Evolutionary conservation across 2,113 vertebrate species (phyloP).

Genomic region (Abramis brama): DNA sequence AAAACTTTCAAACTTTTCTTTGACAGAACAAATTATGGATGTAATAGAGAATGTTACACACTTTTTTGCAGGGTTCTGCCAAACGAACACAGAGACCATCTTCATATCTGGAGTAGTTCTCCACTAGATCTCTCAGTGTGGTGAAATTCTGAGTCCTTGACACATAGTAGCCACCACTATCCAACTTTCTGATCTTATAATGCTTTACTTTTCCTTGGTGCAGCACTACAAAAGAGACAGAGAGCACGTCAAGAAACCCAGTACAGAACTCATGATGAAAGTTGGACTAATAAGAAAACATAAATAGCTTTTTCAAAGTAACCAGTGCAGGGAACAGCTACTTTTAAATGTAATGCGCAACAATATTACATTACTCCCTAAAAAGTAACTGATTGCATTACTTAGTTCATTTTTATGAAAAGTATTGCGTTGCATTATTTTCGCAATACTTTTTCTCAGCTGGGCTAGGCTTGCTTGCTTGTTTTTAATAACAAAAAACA

Average conservation of each 20-base stretch:
- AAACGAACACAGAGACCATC: conserved; percentile 87
- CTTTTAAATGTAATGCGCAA: no score
- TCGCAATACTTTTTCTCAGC: no score
- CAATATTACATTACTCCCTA: no score
- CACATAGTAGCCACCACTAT: conserved; percentile 80
- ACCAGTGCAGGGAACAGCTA: no score
- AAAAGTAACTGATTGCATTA: no score
- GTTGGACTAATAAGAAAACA: not conserved
- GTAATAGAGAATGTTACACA: conserved; percentile 58
- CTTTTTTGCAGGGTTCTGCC: conserved; percentile 86
- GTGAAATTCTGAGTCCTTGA: conserved; percentile 72
- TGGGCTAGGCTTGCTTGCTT: no score
- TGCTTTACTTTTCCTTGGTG: conserved; percentile 84
- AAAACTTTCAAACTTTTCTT: not conserved
- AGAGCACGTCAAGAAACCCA: conserved; percentile 35
- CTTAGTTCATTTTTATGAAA: no score
- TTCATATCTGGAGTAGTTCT: conserved; percentile 73
- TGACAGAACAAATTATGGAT: not conserved
- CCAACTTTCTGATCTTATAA: conserved; percentile 83
- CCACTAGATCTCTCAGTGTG: conserved; percentile 82
- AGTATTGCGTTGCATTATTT: no score
- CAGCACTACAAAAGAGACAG: conserved; percentile 76
- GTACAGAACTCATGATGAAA: not conserved
- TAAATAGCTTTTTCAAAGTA: no score
- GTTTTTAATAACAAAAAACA: no score